Conservation (phyloP, 2,888 invertebrate genomes). For the Eugnorisma glareosa region DNA sequence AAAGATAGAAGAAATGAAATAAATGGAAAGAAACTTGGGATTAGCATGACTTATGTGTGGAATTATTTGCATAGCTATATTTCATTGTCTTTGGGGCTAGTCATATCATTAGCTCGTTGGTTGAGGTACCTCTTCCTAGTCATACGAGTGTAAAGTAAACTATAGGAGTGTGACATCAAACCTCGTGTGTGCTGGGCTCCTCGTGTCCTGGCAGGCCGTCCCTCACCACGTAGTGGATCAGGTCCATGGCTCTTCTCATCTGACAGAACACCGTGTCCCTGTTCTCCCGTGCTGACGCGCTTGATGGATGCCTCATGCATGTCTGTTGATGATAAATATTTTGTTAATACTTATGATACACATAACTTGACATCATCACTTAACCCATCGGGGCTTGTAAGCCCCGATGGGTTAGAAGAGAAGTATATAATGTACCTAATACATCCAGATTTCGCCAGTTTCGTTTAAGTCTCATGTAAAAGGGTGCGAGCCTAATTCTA, state of each 20-base stretch:
- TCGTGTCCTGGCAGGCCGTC: conserved; percentile 95
- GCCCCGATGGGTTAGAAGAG: background rate
- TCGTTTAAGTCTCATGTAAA: background rate
- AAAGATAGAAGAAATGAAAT: background rate
- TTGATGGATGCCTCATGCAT: conserved; percentile 98
- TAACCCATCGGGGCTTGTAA: no score
- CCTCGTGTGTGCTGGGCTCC: conserved; percentile 87
- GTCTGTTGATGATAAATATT: conserved; percentile 89
- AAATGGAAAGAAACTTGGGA: background rate
- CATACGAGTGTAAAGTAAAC: background rate
- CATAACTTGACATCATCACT: background rate
- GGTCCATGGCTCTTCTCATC: conserved; percentile 98
- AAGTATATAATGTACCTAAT: background rate
- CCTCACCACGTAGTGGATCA: conserved; percentile 99
- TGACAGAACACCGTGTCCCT: conserved; percentile 99
- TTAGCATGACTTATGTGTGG: background rate
- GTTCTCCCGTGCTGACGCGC: conserved; percentile 97
- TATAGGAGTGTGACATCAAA: conserved; percentile 69
- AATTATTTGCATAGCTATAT: background rate
- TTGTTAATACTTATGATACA: background rate
- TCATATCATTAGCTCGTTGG: background rate
- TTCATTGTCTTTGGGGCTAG: background rate
- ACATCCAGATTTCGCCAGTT: background rate
- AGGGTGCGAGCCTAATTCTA: background rate
- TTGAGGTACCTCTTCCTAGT: background rate